Conservation (phyloP, 2,888 invertebrate genomes). For the Muschampia plurimacula region DNA sequence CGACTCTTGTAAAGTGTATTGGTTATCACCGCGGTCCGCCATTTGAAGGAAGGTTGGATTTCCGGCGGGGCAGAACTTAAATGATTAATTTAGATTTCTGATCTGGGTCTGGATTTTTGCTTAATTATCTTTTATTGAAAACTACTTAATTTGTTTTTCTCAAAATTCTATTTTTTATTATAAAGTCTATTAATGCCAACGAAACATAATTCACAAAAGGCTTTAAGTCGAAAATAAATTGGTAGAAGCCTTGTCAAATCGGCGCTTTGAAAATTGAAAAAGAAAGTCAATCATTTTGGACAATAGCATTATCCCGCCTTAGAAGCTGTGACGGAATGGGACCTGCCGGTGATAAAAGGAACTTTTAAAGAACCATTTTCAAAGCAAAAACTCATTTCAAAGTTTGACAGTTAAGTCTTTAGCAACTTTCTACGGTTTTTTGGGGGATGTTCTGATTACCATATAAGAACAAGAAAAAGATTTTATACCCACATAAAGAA, state of each 20-base stretch:
- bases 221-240: background rate
- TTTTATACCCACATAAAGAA: too few relatives aligned
- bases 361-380: background rate
- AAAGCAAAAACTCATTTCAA: slow-evolving; percentile 5
- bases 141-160: too few relatives aligned
- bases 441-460: background rate
- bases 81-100: too few relatives aligned
- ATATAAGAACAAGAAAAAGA: too few relatives aligned
- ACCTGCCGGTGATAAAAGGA: background rate
- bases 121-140: too few relatives aligned
- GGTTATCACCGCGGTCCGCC: too few relatives aligned
- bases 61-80: too few relatives aligned
- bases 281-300: background rate
- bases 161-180: background rate
- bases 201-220: background rate
- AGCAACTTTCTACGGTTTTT: background rate
- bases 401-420: slow-evolving; percentile 1
- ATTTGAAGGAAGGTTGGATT: too few relatives aligned
- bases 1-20: too few relatives aligned
- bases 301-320: background rate
- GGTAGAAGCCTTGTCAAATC: background rate
- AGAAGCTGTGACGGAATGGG: background rate
- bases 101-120: too few relatives aligned
- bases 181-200: background rate
- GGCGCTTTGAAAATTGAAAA: background rate